Conservation (phyloP, 1,140 invertebrate species). For the Micrasema longulum region DNA sequence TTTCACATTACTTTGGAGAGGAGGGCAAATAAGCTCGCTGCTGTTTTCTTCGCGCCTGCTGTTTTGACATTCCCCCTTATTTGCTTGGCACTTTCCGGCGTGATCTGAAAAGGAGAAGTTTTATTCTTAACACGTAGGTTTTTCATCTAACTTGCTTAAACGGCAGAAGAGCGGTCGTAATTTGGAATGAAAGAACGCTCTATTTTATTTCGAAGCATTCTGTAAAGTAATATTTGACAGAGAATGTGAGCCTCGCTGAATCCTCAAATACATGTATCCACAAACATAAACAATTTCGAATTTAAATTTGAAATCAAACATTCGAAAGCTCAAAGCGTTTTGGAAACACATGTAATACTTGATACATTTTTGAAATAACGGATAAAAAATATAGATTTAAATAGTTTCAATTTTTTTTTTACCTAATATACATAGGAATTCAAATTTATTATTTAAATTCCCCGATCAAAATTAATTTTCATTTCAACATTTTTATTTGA, state of each 20-base stretch:
- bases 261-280: too few species aligned
- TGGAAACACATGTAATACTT: too few species aligned
- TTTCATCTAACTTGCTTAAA: conserved; percentile 28
- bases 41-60: conserved; percentile 1
- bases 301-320: too few species aligned
- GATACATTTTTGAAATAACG: too few species aligned
- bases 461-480: too few species aligned
- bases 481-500: too few species aligned
- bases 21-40: conserved; percentile 9
- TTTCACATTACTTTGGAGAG: background rate
- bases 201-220: conserved; percentile 1
- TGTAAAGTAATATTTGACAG: background rate
- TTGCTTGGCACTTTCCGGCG: background rate
- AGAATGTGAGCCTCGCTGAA: background rate
- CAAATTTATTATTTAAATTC: too few species aligned
- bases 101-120: conserved; percentile 1
- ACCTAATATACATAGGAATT: too few species aligned
- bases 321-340: too few species aligned
- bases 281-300: too few species aligned
- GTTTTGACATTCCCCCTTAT: background rate
- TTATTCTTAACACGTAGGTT: conserved; percentile 23
- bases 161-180: conserved; percentile 20
- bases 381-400: too few species aligned
- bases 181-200: conserved; percentile 15
- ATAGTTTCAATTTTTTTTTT: too few species aligned